Conservation (phyloP, 2,797 vertebrate genomes). For the Sarcoramphus papa region DNA sequence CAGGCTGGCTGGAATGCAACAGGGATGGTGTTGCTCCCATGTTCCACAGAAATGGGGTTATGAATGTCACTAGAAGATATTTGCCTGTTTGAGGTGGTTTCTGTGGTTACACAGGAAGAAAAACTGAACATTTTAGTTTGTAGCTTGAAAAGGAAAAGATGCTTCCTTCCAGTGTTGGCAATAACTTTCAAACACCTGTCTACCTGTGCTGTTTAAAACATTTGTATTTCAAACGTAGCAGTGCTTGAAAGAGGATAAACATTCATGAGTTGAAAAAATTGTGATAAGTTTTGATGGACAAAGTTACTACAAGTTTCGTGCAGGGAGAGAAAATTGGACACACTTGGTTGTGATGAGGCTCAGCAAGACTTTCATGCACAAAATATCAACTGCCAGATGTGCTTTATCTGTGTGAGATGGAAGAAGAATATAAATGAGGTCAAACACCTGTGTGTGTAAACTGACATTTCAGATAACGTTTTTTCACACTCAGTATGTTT, state of each 20-base stretch:
- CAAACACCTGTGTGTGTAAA: neutral
- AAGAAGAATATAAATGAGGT: neutral
- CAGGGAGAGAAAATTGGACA: neutral
- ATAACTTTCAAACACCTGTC: neutral
- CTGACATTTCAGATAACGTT: neutral
- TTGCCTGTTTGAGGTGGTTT: neutral
- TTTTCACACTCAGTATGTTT: neutral
- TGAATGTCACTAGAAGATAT: neutral
- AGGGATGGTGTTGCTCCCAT: neutral
- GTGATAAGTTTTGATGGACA: neutral
- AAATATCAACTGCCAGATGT: conserved; percentile 27
- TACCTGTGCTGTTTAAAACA: neutral
- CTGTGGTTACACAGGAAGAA: neutral
- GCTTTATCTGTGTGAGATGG: neutral
- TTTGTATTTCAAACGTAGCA: neutral
- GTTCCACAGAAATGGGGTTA: neutral
- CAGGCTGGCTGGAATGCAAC: neutral
- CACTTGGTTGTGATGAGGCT: neutral
- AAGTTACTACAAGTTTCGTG: neutral
- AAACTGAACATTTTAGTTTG: neutral
- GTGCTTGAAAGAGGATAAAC: neutral
- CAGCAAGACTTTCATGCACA: neutral
- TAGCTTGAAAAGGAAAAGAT: neutral
- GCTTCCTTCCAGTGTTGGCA: neutral
- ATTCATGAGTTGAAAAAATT: neutral